Base-by-base conservation (phyloP, 2,888 invertebrate species). In the Xestia rhomboidea region DNA sequence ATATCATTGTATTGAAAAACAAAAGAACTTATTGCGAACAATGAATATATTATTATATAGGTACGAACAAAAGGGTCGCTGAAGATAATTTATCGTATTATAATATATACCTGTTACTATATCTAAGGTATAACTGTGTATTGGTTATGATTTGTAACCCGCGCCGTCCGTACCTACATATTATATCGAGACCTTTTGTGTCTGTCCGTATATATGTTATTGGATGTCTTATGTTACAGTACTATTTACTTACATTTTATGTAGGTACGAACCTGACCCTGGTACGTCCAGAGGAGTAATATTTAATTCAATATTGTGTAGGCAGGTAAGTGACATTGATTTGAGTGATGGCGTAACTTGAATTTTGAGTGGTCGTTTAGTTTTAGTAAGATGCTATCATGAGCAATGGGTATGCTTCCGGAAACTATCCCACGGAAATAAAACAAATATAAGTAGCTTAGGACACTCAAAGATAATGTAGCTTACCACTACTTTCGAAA, bases 11-110 rank as follows among this genome's bases (percentile, higher is more conserved):
- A 81, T 85, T 87, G 79, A 73, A 71, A 83, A 90, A 87, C 82
- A 85, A 89, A 86, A 86, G 83, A 83, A 86, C 76, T 78, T 85
- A 86, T 84, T 83, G 76, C 83, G 85, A 88, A 87, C 82, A 90
- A 87, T 87, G 79, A 89, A 85, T 89, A 73, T 73, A 86, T n/a
- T n/a, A n/a, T n/a, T n/a, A n/a, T n/a, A n/a, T n/a, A n/a, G n/a
- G n/a, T n/a, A 21, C 64, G 74, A 87, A 86, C 77, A 89, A 83
- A 84, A 81, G 79, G 79, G 69, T 82, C 54, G 60, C 54, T 77
- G 72, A 71, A 64, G 11, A 74, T 49, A 76, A 72, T 80, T 86
- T 76, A 80, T 79, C 51, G 27, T 68, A 66, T 68, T 70, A 54
- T 69, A 62, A 64, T 62, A 64, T 64, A 64, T 24, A 64, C 34